Conservation (phyloP, 2,888 invertebrate genomes). For the Nesidiocoris tenuis region DNA sequence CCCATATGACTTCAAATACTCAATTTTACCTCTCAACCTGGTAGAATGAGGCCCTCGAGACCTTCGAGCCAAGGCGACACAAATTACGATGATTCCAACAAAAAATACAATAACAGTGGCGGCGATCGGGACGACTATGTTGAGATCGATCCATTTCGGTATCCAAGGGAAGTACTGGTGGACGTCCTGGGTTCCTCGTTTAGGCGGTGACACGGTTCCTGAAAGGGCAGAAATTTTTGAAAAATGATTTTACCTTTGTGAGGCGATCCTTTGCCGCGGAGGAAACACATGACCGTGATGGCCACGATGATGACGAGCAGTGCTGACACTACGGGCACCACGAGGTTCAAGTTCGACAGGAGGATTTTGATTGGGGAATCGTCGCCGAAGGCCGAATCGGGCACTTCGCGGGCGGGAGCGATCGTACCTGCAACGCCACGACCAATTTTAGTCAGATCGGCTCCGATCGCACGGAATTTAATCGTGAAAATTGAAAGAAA, state of each 20-base stretch:
- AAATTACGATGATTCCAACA: constrained; percentile 86
- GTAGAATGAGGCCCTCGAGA: constrained; percentile 65
- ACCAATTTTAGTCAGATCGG: not conserved
- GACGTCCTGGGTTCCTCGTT: constrained; percentile 59
- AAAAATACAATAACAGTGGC: constrained; percentile 87
- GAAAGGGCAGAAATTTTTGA: constrained; percentile 52
- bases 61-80: constrained; percentile 80
- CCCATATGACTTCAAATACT: too few species aligned
- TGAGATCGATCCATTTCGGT: constrained; percentile 83
- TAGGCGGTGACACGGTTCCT: constrained; percentile 80
- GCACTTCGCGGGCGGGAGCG: constrained; percentile 84
- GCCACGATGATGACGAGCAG: constrained; percentile 90
- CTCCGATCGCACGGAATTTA: too few species aligned
- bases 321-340: constrained; percentile 90
- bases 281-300: constrained; percentile 88
- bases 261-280: constrained; percentile 78
- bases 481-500: too few species aligned
- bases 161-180: constrained; percentile 70
- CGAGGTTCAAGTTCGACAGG: constrained; percentile 86
- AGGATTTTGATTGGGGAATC: constrained; percentile 76
- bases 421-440: constrained; percentile 81
- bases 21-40: constrained; percentile 71
- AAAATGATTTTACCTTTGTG: constrained; percentile 71
- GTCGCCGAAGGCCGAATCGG: constrained; percentile 63
- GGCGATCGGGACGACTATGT: constrained; percentile 85